A percentile compares a stretch with the other conserved stretches of the same genome.
These are phyloP conservation scores for Eristalis pertinax DNA, from an alignment of 2,888 invertebrate species.

Conservation along the genomic window DNA sequence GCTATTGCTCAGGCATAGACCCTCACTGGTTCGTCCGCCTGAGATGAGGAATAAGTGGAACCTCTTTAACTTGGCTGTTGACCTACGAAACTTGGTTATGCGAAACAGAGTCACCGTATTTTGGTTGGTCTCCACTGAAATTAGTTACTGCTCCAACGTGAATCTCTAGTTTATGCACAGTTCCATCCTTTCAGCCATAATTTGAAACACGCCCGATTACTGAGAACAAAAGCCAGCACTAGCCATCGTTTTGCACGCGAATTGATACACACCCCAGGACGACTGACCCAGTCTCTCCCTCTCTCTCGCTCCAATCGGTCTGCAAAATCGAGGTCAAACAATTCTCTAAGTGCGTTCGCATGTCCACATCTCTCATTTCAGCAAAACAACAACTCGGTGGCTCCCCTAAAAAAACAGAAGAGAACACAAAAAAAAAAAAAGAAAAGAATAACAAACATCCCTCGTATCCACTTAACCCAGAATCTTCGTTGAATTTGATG, in stretches of 20 bases:
- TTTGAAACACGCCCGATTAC: neutral
- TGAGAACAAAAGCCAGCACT: neutral
- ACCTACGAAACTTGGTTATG: too few relatives aligned
- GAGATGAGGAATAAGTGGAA: too few relatives aligned
- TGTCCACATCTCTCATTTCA: neutral
- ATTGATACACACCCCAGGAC: neutral
- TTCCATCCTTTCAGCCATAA: neutral
- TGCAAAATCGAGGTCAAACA: neutral
- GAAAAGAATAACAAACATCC: neutral
- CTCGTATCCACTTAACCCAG: neutral
- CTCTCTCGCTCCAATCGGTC: neutral
- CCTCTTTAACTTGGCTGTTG: too few relatives aligned
- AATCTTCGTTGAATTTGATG: neutral
- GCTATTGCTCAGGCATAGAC: too few relatives aligned
- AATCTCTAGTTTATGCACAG: too few relatives aligned
- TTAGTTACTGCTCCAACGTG: too few relatives aligned
- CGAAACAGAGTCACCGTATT: too few relatives aligned
- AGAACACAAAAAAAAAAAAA: too few relatives aligned
- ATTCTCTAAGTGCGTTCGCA: neutral
- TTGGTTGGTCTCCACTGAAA: too few relatives aligned
- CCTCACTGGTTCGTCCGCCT: too few relatives aligned
- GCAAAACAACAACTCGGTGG: neutral
- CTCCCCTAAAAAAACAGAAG: neutral
- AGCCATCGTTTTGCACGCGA: neutral
- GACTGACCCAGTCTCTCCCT: neutral